Conservation (phyloP, 2,113 vertebrate species). For the Paracanthobrama guichenoti region DNA sequence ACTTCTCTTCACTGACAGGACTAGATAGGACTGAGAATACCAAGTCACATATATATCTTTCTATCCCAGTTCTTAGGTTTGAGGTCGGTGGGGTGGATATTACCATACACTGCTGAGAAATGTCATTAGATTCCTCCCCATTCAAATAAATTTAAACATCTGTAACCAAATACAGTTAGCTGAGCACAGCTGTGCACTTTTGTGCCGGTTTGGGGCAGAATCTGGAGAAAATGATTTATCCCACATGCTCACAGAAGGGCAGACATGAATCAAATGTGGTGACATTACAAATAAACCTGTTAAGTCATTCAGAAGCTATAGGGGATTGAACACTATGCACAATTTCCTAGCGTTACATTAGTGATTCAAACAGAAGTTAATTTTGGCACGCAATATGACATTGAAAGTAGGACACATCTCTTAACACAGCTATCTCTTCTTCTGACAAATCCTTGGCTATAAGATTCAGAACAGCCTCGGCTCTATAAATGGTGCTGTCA, state of each 20-base stretch:
- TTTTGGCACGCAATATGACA: conserved; percentile 3
- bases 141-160: conserved; percentile 18
- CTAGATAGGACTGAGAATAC: neutral
- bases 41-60: neutral
- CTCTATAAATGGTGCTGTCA: neutral
- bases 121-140: conserved; percentile 1
- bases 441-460: neutral
- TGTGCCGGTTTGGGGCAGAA: neutral
- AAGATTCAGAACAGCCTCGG: neutral
- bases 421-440: conserved; percentile 8
- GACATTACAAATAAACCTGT: conserved; percentile 38
- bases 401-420: conserved; percentile 24
- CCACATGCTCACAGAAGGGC: conserved; percentile 14
- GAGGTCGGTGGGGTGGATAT: neutral
- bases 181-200: conserved; percentile 14
- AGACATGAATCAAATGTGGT: conserved; percentile 21
- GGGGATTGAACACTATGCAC: conserved; percentile 19
- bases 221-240: conserved; percentile 26
- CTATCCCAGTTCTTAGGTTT: neutral
- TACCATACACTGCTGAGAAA: conserved; percentile 15
- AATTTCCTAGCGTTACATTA: conserved; percentile 21
- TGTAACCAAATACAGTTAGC: conserved; percentile 29
- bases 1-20: neutral
- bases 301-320: conserved; percentile 26
- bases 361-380: conserved; percentile 23